Percentiles rank a stretch among this genome's conserved stretches.
These are phyloP conservation scores for Salarias fasciatus DNA, from an alignment of 2,797 vertebrate species.

Conservation along the genomic window DNA sequence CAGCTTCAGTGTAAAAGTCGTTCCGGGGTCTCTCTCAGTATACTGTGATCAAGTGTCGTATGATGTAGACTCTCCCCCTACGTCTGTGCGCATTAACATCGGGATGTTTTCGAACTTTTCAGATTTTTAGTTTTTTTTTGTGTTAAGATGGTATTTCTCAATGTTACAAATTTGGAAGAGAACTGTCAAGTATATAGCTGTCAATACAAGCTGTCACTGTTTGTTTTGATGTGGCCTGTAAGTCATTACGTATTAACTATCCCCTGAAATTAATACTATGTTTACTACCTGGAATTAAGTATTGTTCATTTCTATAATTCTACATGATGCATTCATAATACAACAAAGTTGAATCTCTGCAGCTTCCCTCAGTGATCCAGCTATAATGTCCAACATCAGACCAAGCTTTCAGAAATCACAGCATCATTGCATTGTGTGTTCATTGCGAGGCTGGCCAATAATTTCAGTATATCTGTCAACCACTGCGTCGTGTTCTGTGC, in stretches of 20 bases:
- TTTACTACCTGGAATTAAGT: slow-evolving; percentile 17
- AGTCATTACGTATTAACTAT: slow-evolving; percentile 5
- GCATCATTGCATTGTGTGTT: too few species aligned
- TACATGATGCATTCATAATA: slow-evolving; percentile 21
- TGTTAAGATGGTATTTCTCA: slow-evolving; percentile 52
- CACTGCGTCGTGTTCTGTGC: too few species aligned
- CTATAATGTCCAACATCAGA: too few species aligned
- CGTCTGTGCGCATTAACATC: slow-evolving; percentile 34
- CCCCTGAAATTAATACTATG: slow-evolving; percentile 15
- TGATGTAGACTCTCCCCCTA: slow-evolving; percentile 29
- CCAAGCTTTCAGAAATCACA: too few species aligned
- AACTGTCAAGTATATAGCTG: slow-evolving; percentile 50
- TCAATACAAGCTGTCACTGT: slow-evolving; percentile 23
- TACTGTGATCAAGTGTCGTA: slow-evolving; percentile 29
- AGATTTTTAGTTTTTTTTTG: slow-evolving; percentile 42
- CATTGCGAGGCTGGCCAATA: too few species aligned
- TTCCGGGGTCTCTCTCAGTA: slow-evolving; percentile 19
- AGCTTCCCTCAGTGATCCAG: too few species aligned
- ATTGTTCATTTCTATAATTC: slow-evolving; percentile 17
- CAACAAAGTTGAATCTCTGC: too few species aligned
- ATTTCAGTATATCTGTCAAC: too few species aligned
- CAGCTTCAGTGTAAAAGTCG: slow-evolving; percentile 32
- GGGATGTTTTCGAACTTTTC: slow-evolving; percentile 50
- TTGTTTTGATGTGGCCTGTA: slow-evolving; percentile 22
- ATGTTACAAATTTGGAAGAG: slow-evolving; percentile 22